Evolutionary conservation across 1,140 invertebrate species (phyloP), one percentile per base, ranked within the genome.

Genomic region (Arctopsyche grandis): DNA sequence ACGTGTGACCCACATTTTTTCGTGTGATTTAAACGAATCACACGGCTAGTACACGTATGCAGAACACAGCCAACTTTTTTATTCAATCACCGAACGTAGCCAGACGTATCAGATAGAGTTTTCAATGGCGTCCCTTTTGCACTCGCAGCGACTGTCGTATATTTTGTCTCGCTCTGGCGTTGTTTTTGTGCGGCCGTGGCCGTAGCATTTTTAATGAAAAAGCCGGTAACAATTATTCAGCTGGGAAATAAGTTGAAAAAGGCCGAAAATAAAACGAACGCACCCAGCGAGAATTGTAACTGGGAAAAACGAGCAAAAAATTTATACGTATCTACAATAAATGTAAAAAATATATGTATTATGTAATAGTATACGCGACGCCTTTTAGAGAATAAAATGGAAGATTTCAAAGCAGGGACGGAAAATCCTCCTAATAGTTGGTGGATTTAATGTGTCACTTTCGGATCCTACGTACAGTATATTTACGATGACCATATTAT

Each of bases 181-280:
- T 14, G 1, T 52, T 52, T 52, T 52, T 52, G 10, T 52, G 48
- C 48, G 63, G 9, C 63, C 63, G 14, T 12, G 22, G 24, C 63
- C 48, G 16, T 56, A 76, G 52, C 74, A 76, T 76, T 76, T 74
- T 76, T 76, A 76, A 76, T 76, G 74, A 76, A 76, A 76, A 63
- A 60, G 56, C 74, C 74, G 74, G 74, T 76, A 76, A 76, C 74
- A 76, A 76, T 76, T 76, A 76, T 76, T 76, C 74, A 76, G 74
- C 48, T 76, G 74, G 74, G 74, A 76, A 76, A 76, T 76, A 76
- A 76, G 74, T 76, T 66, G 74, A 63, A 76, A 76, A 76, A 76
- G 52, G 56, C 52, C 24, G 56, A 76, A 63, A 76, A 76, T 63
- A 76, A 76, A 76, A 63, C 22, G 70, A 19, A 74, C 19, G 1